Percentiles rank a stretch among this genome's conserved stretches.
Evolutionary conservation across 1,140 invertebrate species (phyloP).

Genomic region (Ladona fulva): DNA sequence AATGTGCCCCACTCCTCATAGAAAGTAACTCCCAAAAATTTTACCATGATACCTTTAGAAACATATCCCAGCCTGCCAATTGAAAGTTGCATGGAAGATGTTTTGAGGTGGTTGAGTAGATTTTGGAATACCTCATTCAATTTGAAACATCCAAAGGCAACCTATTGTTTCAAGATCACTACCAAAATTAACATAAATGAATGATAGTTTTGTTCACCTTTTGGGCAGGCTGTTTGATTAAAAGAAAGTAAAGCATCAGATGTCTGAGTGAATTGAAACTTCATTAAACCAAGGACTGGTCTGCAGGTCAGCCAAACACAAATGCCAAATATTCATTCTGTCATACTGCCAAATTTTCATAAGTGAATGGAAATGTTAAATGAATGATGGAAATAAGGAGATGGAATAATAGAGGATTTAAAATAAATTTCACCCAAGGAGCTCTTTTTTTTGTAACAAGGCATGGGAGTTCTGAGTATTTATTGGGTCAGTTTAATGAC

Average conservation of each 20-base stretch:
- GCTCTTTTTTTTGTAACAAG: not conserved
- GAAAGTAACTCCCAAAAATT: too few species aligned
- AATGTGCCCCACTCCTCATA: too few species aligned
- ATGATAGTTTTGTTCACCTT: not conserved
- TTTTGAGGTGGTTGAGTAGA: not conserved
- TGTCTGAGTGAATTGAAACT: not conserved
- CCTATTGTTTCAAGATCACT: not conserved
- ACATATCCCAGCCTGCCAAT: not conserved
- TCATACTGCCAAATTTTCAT: slow-evolving; percentile 7
- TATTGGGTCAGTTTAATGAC: not conserved
- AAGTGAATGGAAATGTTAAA: slow-evolving; percentile 7
- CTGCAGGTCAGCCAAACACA: not conserved
- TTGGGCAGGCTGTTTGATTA: not conserved
- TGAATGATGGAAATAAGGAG: not conserved
- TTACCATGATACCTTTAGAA: not conserved
- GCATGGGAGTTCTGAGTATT: not conserved
- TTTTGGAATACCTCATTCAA: not conserved
- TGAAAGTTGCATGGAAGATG: not conserved
- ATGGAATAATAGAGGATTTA: not conserved
- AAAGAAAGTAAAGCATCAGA: not conserved
- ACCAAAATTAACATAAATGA: not conserved
- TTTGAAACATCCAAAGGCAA: not conserved
- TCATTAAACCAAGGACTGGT: not conserved
- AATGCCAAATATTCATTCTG: slow-evolving; percentile 10
- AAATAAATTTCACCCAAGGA: not conserved